Evolutionary conservation across 2,113 vertebrate genomes (phyloP).

Genomic region (Hoplias malabaricus): DNA sequence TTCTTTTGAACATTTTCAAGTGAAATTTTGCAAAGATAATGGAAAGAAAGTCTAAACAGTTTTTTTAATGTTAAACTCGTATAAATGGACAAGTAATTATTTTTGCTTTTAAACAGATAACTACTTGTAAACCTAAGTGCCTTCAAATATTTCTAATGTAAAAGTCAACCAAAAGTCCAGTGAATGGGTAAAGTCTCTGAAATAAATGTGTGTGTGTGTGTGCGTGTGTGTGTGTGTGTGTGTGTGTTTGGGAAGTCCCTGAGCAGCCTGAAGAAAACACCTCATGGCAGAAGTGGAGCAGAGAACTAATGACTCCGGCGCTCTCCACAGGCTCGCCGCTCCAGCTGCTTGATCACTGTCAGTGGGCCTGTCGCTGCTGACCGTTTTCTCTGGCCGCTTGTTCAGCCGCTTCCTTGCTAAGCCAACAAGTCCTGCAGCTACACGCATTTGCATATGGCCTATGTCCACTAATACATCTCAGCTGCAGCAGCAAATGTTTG

Average conservation of each 20-base stretch:
- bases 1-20: too few relatives aligned
- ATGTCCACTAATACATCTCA: slow-evolving; percentile 43
- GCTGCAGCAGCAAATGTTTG: slow-evolving; percentile 33
- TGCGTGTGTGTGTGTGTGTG: neutral
- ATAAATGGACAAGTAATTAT: too few relatives aligned
- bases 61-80: too few relatives aligned
- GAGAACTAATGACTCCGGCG: slow-evolving; percentile 55
- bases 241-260: slow-evolving; percentile 35
- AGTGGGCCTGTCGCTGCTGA: slow-evolving; percentile 34
- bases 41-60: too few relatives aligned
- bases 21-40: too few relatives aligned
- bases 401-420: neutral
- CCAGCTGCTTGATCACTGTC: slow-evolving; percentile 55
- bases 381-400: slow-evolving; percentile 25
- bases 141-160: neutral
- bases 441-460: slow-evolving; percentile 42
- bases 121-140: neutral
- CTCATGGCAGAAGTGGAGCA: slow-evolving; percentile 57
- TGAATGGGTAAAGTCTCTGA: neutral
- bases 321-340: slow-evolving; percentile 44
- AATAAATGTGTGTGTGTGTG: neutral
- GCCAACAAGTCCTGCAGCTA: slow-evolving; percentile 42
- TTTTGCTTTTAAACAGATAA: too few relatives aligned
- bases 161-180: neutral
- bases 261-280: slow-evolving; percentile 54